Conservation (phyloP, 2,113 vertebrate species). For the Alouatta palliata region DNA sequence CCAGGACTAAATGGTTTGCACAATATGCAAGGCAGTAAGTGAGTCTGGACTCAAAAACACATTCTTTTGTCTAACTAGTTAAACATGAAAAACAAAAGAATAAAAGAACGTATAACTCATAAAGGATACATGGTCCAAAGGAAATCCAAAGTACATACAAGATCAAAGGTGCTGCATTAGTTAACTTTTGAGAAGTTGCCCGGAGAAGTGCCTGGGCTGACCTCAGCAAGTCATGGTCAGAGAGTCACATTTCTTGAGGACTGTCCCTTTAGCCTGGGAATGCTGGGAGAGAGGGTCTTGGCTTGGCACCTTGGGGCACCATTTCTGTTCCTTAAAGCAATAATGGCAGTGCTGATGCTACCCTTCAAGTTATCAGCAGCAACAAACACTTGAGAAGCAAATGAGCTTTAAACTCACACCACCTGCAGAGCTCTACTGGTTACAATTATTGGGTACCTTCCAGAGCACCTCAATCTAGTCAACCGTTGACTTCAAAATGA, state of each 20-base stretch:
- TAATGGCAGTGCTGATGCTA: not conserved
- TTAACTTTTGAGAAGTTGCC: not conserved
- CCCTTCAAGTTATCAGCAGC: not conserved
- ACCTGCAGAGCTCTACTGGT: not conserved
- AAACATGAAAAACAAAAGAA: not conserved
- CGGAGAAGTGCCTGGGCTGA: rapidly evolving
- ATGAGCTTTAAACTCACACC: not conserved
- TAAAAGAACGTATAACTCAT: not conserved
- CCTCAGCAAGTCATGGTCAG: not conserved
- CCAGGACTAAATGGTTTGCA: not conserved
- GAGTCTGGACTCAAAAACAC: not conserved
- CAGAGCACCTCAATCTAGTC: not conserved
- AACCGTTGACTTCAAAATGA: not conserved
- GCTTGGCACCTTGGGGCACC: not conserved
- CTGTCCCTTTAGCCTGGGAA: not conserved
- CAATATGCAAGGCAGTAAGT: not conserved
- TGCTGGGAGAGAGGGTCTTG: not conserved
- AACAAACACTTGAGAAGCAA: not conserved
- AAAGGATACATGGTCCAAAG: not conserved
- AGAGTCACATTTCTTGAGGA: too few relatives aligned
- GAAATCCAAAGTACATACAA: not conserved
- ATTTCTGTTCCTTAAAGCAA: not conserved
- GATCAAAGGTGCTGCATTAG: not conserved
- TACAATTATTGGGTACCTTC: not conserved
- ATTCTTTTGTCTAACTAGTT: not conserved